A percentile compares a stretch with the other conserved stretches of the same genome.
Conservation (phyloP, 2,888 invertebrate genomes). For the Hoplodrina blanda region DNA sequence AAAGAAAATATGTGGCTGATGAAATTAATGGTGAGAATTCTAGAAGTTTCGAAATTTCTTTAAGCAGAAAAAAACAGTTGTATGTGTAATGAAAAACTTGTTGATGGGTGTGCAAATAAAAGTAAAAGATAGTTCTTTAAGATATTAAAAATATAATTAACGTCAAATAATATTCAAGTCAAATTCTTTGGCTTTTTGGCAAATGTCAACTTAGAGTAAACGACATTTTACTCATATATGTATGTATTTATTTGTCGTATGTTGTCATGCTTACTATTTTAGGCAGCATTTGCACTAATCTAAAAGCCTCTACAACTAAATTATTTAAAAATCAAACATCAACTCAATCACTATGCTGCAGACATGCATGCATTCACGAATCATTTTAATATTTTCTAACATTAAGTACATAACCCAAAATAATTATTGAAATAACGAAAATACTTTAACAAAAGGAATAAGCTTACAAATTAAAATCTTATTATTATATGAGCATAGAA, state of each 20-base stretch:
- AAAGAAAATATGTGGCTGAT: conserved; percentile 8
- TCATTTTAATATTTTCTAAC: background rate
- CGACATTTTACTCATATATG: no score
- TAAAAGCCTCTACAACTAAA: background rate
- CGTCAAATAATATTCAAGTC: background rate
- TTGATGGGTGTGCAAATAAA: background rate
- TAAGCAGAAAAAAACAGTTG: background rate
- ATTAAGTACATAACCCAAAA: background rate
- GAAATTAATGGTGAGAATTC: background rate
- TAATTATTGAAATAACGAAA: background rate
- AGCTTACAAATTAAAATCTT: background rate
- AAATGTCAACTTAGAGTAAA: background rate
- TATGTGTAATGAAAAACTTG: background rate
- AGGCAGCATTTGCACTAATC: no score
- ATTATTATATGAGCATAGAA: background rate
- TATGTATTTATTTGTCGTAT: background rate
- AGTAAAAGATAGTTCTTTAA: conserved; percentile 1
- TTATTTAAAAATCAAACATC: background rate
- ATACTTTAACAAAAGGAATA: background rate
- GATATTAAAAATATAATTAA: conserved; percentile 14
- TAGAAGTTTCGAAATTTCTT: background rate
- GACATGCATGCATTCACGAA: background rate
- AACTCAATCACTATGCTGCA: background rate
- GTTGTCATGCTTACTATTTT: background rate
- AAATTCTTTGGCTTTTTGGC: background rate